Conservation (phyloP, 2,113 vertebrate species). For the Ailuropoda melanoleuca region DNA sequence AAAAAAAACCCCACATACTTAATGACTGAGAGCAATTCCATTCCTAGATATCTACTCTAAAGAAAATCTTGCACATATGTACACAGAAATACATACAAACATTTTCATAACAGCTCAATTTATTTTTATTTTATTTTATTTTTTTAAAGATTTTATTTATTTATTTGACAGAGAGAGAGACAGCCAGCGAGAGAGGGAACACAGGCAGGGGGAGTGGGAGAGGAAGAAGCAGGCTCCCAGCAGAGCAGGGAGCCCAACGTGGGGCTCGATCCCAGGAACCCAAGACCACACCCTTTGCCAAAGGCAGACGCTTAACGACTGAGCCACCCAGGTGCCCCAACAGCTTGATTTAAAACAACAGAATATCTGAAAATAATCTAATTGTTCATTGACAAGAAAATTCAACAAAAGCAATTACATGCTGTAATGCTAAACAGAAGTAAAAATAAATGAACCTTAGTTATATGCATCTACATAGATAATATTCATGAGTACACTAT, state of each 20-base stretch:
- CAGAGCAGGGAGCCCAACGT: too few species aligned
- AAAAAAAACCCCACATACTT: neutral
- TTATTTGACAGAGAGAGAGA: too few species aligned
- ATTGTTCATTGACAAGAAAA: neutral
- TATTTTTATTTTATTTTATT: neutral
- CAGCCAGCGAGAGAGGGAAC: too few species aligned
- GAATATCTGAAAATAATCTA: constrained; percentile 5
- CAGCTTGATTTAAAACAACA: neutral
- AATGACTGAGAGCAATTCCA: neutral
- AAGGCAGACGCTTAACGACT: too few species aligned
- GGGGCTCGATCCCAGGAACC: too few species aligned
- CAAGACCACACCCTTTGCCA: too few species aligned
- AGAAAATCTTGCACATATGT: neutral
- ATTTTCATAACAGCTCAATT: neutral
- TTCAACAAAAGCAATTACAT: neutral
- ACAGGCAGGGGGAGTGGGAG: too few species aligned
- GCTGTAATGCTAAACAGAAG: neutral
- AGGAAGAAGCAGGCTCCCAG: too few species aligned
- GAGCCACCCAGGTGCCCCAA: too few species aligned
- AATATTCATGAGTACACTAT: neutral
- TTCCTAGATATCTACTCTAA: neutral
- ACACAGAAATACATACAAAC: neutral
- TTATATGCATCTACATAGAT: neutral
- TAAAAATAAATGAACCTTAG: neutral
- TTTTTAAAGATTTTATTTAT: too few species aligned